These are phyloP conservation scores for Caenorhabditis sp. DNA, from an alignment of 2,888 invertebrate species.

Conservation along the genomic window DNA sequence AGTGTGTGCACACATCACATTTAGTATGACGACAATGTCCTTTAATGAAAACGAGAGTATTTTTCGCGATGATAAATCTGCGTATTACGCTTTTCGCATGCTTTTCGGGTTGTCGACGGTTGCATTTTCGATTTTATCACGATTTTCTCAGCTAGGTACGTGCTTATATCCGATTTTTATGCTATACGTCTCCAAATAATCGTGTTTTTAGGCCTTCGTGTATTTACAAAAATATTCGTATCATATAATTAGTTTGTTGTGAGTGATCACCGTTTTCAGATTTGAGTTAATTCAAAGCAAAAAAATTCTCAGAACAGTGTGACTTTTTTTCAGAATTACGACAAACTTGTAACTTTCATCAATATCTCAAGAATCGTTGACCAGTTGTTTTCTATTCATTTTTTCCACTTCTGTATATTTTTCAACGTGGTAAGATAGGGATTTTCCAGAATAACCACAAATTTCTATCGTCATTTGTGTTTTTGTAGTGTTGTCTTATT, in stretches of 20 bases:
- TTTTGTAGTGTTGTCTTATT: too few species aligned
- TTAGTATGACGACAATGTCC: conserved; percentile 15
- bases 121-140: not conserved
- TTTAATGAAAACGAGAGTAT: not conserved
- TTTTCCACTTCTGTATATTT: too few species aligned
- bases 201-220: not conserved
- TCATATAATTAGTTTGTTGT: not conserved
- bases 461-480: too few species aligned
- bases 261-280: not conserved
- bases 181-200: not conserved
- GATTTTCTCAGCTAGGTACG: not conserved
- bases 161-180: not conserved
- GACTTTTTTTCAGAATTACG: too few species aligned
- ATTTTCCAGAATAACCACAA: too few species aligned
- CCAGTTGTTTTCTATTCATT: too few species aligned
- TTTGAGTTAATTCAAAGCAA: too few species aligned
- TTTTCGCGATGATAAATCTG: not conserved
- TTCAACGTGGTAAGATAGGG: too few species aligned
- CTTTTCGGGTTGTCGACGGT: not conserved
- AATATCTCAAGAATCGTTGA: too few species aligned
- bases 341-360: too few species aligned
- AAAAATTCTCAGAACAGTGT: too few species aligned
- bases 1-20: conserved; percentile 9
- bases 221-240: not conserved
- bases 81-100: not conserved